Conservation (phyloP, 2,113 vertebrate genomes). For the Ageneiosus marmoratus region DNA sequence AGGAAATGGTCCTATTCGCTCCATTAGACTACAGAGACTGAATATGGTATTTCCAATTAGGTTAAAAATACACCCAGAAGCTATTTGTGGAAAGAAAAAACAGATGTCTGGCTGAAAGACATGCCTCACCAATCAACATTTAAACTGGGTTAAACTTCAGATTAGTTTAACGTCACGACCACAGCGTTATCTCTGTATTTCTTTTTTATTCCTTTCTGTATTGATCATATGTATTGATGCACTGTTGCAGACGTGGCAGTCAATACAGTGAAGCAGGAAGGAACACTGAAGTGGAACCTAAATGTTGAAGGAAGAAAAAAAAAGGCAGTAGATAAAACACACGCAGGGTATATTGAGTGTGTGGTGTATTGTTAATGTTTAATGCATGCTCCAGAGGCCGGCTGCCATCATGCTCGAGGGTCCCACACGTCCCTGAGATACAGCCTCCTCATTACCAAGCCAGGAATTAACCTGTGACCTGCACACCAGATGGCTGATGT, state of each 20-base stretch:
- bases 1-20: constrained; percentile 38
- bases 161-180: neutral
- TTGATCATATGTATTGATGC: constrained; percentile 6
- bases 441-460: constrained; percentile 52
- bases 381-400: constrained; percentile 39
- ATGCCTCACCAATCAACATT: neutral
- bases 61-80: constrained; percentile 28
- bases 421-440: constrained; percentile 40
- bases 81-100: constrained; percentile 12
- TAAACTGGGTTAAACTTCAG: neutral
- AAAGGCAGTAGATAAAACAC: neutral
- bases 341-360: neutral
- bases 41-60: constrained; percentile 22
- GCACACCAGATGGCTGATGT: constrained; percentile 55
- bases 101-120: constrained; percentile 13
- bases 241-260: neutral
- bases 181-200: neutral
- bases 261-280: neutral
- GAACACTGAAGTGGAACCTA: neutral
- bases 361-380: constrained; percentile 49
- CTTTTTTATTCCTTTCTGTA: constrained; percentile 11
- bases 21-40: constrained; percentile 35
- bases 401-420: constrained; percentile 21
- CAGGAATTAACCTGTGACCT: constrained; percentile 51
- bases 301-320: neutral